Percentiles rank a stretch among this genome's conserved stretches.
Evolutionary conservation across 2,113 vertebrate species (phyloP).

Genomic region (Ibidorhyncha struthersii): DNA sequence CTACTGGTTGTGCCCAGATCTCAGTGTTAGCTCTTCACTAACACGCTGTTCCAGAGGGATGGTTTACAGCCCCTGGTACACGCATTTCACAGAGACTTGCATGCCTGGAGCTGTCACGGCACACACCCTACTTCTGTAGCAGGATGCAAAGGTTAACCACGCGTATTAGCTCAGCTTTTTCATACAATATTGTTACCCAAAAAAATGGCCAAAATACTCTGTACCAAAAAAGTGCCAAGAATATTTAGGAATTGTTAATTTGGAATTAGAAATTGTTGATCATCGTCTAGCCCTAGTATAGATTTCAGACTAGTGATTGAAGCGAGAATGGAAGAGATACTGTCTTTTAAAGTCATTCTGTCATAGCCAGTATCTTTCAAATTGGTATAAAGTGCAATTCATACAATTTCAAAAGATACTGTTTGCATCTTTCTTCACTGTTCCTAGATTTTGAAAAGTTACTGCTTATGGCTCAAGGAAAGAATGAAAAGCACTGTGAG

Average conservation of each 20-base stretch:
- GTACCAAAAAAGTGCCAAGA: background rate
- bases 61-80: background rate
- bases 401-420: background rate
- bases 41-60: background rate
- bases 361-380: background rate
- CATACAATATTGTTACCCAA: rapidly evolving
- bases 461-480: background rate
- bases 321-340: rapidly evolving
- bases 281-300: background rate
- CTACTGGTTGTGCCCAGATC: background rate
- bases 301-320: background rate
- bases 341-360: background rate
- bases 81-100: rapidly evolving
- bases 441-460: background rate
- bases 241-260: background rate
- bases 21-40: background rate
- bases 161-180: background rate
- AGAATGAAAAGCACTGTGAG: background rate
- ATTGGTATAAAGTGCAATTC: background rate
- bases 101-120: background rate
- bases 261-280: background rate
- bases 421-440: background rate
- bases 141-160: background rate
- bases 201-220: background rate
- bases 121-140: rapidly evolving